Base-by-base conservation (phyloP, 1,140 invertebrate genomes). In the Aphelenchoides avenae region DNA sequence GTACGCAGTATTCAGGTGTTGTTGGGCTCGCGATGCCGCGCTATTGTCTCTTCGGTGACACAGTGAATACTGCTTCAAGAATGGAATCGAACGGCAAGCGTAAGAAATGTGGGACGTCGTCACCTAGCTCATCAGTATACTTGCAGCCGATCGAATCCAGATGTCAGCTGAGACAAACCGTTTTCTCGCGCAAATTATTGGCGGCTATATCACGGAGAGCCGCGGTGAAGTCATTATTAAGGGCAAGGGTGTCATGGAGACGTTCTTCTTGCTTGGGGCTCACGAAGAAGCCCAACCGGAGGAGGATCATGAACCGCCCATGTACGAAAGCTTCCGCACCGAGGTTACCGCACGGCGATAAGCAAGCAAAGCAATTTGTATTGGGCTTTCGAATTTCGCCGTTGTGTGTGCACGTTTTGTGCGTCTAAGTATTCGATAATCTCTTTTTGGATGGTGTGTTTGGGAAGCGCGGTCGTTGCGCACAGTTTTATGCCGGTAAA, bases 21-120 rank as follows among this genome's bases (percentile, higher is more conserved):
- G 78, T 79, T 7, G 78, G 78, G 7, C 39, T 73, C 9, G 77
- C 75, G 22, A 79, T 79, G 77, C 78, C 78, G 9, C 40, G 78
- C 11, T 79, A 79, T 58, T 79, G 77, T 61, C 43, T 79, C 13
- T 92, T 93, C 79, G 89, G 89, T 0, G 89, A 92, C 78, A 90
- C 89, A 0, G 89, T 92, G 11, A 92, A 93, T 76, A 92, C 89
- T 9, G 89, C 89, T 0, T 87, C 86, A 0, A 82, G 89, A 63
- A 91, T 93, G 88, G 89, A 93, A 79, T 79, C 77, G 24, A 80
- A 71, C 48, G 64, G 68, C 31, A 72, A 74, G 52, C 61, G 66
- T 73, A 41, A 20, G 34, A 15, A 11, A 54, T 6, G n/a, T 24
- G 5, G 20, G 29, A 48, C 34, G 40, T 1, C 44, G 20, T 15